Evolutionary conservation across 1,140 invertebrate genomes (phyloP).

Genomic region (Carposina sasakii): DNA sequence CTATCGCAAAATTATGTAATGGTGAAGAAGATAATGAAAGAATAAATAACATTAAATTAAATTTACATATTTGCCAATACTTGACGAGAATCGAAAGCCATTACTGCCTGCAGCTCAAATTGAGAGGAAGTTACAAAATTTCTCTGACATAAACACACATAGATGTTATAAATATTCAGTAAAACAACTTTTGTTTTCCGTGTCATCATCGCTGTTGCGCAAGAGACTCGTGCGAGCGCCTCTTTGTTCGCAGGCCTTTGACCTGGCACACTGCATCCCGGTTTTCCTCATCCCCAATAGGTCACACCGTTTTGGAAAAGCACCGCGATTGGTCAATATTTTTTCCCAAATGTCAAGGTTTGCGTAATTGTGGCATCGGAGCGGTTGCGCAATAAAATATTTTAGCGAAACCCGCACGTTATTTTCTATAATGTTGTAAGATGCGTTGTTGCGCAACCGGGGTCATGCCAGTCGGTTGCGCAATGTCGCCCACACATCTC

Average conservation of each 20-base stretch:
- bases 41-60: too few species aligned
- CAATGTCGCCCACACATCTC: constrained; percentile 38
- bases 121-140: constrained; percentile 26
- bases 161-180: constrained; percentile 27
- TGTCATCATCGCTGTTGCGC: constrained; percentile 15
- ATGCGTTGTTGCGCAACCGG: constrained; percentile 54
- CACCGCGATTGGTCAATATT: too few species aligned
- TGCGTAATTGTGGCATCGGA: constrained; percentile 44
- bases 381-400: constrained; percentile 52
- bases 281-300: constrained; percentile 1
- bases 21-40: too few species aligned
- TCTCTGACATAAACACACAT: too few species aligned
- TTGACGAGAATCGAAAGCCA: too few species aligned
- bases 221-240: constrained; percentile 1
- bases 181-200: constrained; percentile 18
- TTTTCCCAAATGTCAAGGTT: constrained; percentile 50
- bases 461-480: constrained; percentile 50
- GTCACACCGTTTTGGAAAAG: constrained; percentile 6
- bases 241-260: constrained; percentile 13
- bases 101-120: too few species aligned
- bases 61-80: too few species aligned
- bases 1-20: too few species aligned
- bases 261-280: constrained; percentile 7
- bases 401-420: constrained; percentile 50
- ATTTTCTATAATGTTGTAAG: constrained; percentile 58